Conservation (phyloP, 30 jellyfish, hydroid and myxozoan genomes). For the Haliclystus octoradiatus region DNA sequence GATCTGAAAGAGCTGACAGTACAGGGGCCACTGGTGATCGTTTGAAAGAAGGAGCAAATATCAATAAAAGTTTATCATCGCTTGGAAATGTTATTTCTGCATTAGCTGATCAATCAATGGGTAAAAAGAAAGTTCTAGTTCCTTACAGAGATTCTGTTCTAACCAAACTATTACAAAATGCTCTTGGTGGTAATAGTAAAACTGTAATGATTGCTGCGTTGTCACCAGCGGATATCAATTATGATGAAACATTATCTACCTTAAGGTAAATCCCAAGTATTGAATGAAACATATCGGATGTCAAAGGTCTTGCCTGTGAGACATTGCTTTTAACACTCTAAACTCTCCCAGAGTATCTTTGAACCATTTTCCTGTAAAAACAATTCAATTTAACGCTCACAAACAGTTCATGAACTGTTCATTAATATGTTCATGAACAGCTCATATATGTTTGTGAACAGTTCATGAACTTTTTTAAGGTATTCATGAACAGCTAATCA, state of each 20-base stretch:
- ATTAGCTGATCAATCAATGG: conserved; percentile 94
- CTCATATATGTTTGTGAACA: too few species aligned
- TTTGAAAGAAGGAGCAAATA: conserved; percentile 94
- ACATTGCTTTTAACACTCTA: background rate
- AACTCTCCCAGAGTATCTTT: background rate
- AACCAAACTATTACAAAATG: conserved; percentile 85
- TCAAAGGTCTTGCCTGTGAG: background rate
- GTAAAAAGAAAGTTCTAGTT: conserved; percentile 89
- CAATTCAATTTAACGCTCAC: too few species aligned
- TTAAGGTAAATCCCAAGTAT: conserved; percentile 41
- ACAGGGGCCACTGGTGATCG: conserved; percentile 99
- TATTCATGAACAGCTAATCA: too few species aligned
- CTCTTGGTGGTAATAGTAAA: conserved; percentile 98
- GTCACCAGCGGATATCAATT: conserved; percentile 95
- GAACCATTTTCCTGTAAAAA: background rate
- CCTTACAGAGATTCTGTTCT: conserved; percentile 99
- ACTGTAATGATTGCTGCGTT: conserved; percentile 96
- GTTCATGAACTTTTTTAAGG: too few species aligned
- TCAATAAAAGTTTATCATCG: conserved; percentile 80
- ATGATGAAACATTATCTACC: conserved; percentile 88
- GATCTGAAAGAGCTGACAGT: conserved; percentile 96
- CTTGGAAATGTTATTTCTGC: conserved; percentile 98
- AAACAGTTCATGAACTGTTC: too few species aligned
- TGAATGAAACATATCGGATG: background rate
- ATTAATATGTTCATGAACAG: too few species aligned